phyloP scores from a whole-genome alignment of 2,888 invertebrate genomes.

The Endomychus coccineus region DNA sequence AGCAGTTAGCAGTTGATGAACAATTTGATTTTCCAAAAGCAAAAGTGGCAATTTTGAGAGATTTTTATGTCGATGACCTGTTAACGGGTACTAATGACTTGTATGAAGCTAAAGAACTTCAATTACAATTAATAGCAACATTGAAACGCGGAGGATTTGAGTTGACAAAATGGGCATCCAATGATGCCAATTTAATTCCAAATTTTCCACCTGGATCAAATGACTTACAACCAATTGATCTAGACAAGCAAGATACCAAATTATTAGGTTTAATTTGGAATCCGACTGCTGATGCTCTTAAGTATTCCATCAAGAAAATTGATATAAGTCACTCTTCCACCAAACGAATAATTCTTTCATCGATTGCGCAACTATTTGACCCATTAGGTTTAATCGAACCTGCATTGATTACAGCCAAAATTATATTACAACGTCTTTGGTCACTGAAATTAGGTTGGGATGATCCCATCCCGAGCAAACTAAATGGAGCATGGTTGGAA shows the following conservation, averaged over 20 bases:
- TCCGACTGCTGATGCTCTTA: conserved; percentile 8
- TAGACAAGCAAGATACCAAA: conserved; percentile 8
- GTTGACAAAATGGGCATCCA: conserved; percentile 11
- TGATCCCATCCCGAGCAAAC: neutral
- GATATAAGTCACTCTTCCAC: no score
- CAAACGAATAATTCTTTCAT: conserved; percentile 11
- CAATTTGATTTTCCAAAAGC: conserved; percentile 15
- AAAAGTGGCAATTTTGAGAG: conserved; percentile 14
- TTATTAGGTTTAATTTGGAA: conserved; percentile 15
- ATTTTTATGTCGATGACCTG: conserved; percentile 33
- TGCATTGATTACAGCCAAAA: conserved; percentile 8
- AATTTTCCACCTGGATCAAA: neutral
- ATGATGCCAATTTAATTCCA: conserved; percentile 2
- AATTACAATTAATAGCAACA: conserved; percentile 2
- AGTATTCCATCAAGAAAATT: conserved; percentile 8
- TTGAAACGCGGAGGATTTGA: conserved; percentile 7
- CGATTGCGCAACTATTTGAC: conserved; percentile 14
- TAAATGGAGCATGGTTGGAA: neutral
- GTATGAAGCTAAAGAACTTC: conserved; percentile 15
- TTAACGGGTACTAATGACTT: conserved; percentile 20
- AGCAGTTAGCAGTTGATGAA: conserved; percentile 25
- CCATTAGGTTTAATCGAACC: conserved; percentile 9
- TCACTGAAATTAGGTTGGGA: conserved; percentile 3
- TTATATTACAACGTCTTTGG: conserved; percentile 7
- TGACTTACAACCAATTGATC: neutral